phyloP scores from a whole-genome alignment of 2,797 vertebrate genomes.

The Sibirionetta formosa region DNA sequence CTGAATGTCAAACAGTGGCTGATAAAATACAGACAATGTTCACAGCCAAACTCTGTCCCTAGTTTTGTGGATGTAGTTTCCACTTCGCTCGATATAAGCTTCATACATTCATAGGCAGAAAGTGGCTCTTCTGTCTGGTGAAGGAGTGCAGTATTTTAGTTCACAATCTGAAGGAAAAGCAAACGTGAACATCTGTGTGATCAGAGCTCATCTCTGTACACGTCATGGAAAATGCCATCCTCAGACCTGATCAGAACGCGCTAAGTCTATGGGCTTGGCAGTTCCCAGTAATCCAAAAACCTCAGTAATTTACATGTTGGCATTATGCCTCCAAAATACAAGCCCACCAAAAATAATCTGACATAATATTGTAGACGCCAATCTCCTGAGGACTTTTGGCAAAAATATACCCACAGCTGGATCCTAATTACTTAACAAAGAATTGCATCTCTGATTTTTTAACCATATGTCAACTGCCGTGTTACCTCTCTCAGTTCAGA shows the following conservation, averaged over 20 bases:
- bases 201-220: neutral
- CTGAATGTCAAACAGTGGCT: neutral
- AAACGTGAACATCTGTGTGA: neutral
- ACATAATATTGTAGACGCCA: neutral
- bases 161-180: neutral
- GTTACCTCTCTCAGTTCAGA: neutral
- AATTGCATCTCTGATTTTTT: neutral
- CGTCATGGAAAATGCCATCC: neutral
- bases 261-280: neutral
- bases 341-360: slow-evolving; percentile 13
- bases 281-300: neutral
- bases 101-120: neutral
- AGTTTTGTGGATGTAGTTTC: neutral
- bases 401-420: neutral
- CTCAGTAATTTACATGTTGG: neutral
- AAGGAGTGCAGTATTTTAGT: rapidly evolving
- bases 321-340: neutral
- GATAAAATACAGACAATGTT: neutral
- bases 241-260: neutral
- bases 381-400: slow-evolving; percentile 37
- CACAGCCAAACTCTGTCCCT: neutral
- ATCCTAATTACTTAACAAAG: neutral
- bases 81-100: neutral
- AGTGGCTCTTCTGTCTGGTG: neutral
- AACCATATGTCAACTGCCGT: neutral